Conservation (phyloP, 2,113 vertebrate genomes). For the human (Homo sapiens) region DNA sequence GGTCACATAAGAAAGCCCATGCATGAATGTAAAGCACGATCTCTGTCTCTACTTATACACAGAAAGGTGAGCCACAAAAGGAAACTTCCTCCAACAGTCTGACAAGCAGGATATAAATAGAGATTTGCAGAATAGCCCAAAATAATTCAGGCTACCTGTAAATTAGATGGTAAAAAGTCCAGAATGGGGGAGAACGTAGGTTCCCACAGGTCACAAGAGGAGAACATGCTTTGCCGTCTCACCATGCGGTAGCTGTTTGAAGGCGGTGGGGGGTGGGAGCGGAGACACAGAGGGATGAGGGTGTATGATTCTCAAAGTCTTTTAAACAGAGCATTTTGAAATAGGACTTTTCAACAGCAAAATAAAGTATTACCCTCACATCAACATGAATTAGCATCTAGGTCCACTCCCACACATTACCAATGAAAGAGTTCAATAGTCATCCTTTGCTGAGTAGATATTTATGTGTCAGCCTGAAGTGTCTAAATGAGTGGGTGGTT, state of each 20-base stretch:
- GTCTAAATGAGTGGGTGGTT: conserved; percentile 59
- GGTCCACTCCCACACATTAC: conserved; percentile 47
- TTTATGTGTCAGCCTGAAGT: conserved; percentile 53
- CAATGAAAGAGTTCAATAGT: conserved; percentile 42
- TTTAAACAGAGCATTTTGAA: conserved; percentile 28
- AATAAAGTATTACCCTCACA: conserved; percentile 19
- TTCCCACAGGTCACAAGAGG: background rate
- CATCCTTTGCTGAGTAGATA: conserved; percentile 2
- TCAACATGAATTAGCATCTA: background rate
- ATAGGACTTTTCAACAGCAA: conserved; percentile 36
- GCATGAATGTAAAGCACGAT: conserved; percentile 40
- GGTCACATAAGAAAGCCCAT: conserved; percentile 52
- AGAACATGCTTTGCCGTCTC: background rate
- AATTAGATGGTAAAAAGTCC: conserved; percentile 76
- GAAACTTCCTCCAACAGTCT: conserved; percentile 68
- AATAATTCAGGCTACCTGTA: conserved; percentile 80
- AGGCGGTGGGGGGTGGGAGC: background rate
- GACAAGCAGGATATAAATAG: conserved; percentile 80
- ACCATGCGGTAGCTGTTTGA: background rate
- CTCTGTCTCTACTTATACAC: conserved; percentile 59
- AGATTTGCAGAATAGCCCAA: conserved; percentile 63
- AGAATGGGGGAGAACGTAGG: conserved; percentile 33
- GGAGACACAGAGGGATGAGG: accelerated
- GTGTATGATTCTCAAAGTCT: background rate
- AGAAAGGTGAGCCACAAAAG: conserved; percentile 59